Percentiles rank a stretch among this genome's conserved stretches.
phyloP scores from a whole-genome alignment of 2,888 invertebrate species.

The Chouioia cunea region DNA sequence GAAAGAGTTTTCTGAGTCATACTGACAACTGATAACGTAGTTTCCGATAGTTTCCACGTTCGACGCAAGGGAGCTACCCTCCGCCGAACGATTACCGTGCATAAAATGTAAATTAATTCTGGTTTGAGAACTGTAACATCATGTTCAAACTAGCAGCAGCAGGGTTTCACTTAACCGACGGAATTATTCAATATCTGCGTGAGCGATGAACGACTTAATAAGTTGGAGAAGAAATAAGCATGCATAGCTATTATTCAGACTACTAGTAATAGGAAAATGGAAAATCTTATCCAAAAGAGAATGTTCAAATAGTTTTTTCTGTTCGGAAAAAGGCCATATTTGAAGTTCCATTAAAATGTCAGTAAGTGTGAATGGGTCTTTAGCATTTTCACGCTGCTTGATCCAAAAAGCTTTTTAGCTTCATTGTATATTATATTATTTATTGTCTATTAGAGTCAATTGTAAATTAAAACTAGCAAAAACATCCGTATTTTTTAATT shows the following conservation, averaged over 20 bases:
- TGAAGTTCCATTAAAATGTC: conserved; percentile 35
- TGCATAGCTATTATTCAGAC: conserved; percentile 61
- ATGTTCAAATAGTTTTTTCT: conserved; percentile 17
- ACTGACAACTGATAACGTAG: too few species aligned
- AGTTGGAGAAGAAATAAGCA: conserved; percentile 57
- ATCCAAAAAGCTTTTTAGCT: conserved; percentile 9
- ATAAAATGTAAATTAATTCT: conserved; percentile 5
- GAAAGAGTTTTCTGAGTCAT: too few species aligned
- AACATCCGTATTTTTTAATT: too few species aligned
- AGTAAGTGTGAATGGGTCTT: not conserved
- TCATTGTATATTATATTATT: conserved; percentile 55
- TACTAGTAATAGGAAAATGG: not conserved
- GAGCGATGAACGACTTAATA: conserved; percentile 61
- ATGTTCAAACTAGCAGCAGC: not conserved
- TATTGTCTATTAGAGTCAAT: conserved; percentile 51
- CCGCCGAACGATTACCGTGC: not conserved
- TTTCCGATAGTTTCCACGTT: too few species aligned
- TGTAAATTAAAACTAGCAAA: too few species aligned
- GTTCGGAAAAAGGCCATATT: not conserved
- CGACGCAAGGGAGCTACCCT: too few species aligned
- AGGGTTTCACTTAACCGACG: conserved; percentile 25
- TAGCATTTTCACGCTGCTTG: not conserved
- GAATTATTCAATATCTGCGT: conserved; percentile 57
- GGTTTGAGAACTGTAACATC: too few species aligned
- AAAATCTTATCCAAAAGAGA: conserved; percentile 14